Evolutionary conservation across 2,888 invertebrate species (phyloP).

Genomic region (Elegia similella): DNA sequence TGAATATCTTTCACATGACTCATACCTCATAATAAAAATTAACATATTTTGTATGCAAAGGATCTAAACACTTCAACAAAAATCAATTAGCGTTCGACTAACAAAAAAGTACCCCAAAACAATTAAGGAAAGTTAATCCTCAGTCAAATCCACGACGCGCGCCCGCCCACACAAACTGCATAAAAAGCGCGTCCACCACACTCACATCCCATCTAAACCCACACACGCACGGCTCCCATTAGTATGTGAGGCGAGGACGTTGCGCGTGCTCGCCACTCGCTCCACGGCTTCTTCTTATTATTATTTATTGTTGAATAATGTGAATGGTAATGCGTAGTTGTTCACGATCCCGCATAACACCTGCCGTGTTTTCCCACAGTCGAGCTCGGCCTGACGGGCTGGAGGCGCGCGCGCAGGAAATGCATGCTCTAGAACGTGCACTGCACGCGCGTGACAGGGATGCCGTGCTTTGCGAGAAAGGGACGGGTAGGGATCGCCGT

Average conservation of each 20-base stretch:
- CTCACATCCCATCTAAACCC: conserved; percentile 38
- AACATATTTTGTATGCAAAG: neutral
- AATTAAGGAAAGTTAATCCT: conserved; percentile 69
- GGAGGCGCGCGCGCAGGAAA: conserved; percentile 72
- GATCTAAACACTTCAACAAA: conserved; percentile 28
- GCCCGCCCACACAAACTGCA: conserved; percentile 72
- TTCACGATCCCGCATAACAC: conserved; percentile 83
- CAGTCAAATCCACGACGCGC: conserved; percentile 65
- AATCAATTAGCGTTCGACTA: conserved; percentile 47
- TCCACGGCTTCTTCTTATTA: conserved; percentile 80
- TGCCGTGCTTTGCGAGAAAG: conserved; percentile 39
- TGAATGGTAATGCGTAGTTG: conserved; percentile 82
- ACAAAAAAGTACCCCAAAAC: conserved; percentile 61
- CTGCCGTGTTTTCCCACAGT: conserved; percentile 84
- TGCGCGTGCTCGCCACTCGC: conserved; percentile 80
- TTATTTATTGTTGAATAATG: conserved; percentile 82
- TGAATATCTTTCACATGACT: neutral
- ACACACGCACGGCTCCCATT: conserved; percentile 60
- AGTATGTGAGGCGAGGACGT: conserved; percentile 67
- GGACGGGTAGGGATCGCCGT: conserved; percentile 41
- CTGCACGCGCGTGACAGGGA: conserved; percentile 59
- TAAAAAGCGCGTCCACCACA: conserved; percentile 59
- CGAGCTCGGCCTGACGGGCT: conserved; percentile 49
- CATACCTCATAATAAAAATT: neutral
- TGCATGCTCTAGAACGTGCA: conserved; percentile 68